A percentile compares a stretch with the other conserved stretches of the same genome.
Evolutionary conservation across 2,888 invertebrate species (phyloP).

Genomic region (Leptinotarsa rubiginosa): DNA sequence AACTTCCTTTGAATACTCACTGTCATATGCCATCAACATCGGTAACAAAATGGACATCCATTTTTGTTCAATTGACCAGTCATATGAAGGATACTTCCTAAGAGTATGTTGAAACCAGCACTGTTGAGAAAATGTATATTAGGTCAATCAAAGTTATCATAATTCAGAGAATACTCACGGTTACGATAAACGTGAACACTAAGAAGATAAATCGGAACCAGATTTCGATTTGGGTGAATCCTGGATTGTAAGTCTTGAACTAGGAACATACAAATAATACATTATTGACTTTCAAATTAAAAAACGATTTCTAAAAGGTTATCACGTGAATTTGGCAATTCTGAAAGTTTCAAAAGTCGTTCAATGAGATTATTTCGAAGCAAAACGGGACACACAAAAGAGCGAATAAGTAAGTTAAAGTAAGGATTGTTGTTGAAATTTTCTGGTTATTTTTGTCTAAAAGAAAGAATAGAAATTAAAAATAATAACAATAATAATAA

Average conservation of each 20-base stretch:
- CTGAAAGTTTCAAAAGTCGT: no score
- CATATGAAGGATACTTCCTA: slow-evolving; percentile 86
- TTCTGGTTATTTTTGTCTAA: no score
- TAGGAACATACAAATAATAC: slow-evolving; percentile 65
- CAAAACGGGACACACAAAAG: no score
- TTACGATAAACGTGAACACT: slow-evolving; percentile 84
- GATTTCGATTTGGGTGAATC: slow-evolving; percentile 96
- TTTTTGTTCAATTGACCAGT: slow-evolving; percentile 98
- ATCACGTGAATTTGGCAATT: no score
- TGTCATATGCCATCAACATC: slow-evolving; percentile 88
- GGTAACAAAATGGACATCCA: slow-evolving; percentile 93
- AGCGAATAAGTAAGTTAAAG: no score
- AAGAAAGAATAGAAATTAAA: no score
- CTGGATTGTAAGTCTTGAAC: slow-evolving; percentile 97
- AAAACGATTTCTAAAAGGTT: no score
- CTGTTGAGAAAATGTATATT: slow-evolving; percentile 69
- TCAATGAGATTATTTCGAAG: no score
- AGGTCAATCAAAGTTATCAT: neutral
- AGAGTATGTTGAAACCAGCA: slow-evolving; percentile 93
- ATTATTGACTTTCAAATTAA: neutral
- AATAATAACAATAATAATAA: no score
- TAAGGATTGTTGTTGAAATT: no score
- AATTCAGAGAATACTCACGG: slow-evolving; percentile 74
- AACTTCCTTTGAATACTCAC: slow-evolving; percentile 71
- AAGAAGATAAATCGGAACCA: slow-evolving; percentile 97